Percentiles rank a stretch among this genome's conserved stretches.
These are phyloP conservation scores for Formica aserva DNA, from an alignment of 2,888 invertebrate genomes.

Conservation along the genomic window DNA sequence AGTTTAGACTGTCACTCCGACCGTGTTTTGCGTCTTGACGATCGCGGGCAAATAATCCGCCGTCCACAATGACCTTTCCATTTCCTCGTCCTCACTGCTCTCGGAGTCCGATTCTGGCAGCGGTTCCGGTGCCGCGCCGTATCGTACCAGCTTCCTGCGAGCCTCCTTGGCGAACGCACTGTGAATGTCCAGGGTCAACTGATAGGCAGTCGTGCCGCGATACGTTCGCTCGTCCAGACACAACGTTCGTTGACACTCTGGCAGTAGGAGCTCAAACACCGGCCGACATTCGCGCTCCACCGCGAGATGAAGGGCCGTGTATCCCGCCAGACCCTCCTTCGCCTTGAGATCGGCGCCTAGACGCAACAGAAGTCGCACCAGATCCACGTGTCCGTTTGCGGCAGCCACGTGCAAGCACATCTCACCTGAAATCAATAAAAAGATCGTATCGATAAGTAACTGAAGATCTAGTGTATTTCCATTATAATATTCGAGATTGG, in stretches of 20 bases:
- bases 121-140: conserved; percentile 81
- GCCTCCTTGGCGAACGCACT: conserved; percentile 77
- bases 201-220: conserved; percentile 90
- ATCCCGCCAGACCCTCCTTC: conserved; percentile 92
- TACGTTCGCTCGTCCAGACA: conserved; percentile 89
- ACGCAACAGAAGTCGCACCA: conserved; percentile 91
- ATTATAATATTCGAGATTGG: neutral
- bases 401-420: conserved; percentile 95
- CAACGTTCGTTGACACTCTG: conserved; percentile 87
- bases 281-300: conserved; percentile 89
- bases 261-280: conserved; percentile 89
- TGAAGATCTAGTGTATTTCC: neutral
- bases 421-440: conserved; percentile 90
- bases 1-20: conserved; percentile 72
- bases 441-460: neutral
- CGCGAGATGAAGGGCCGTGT: conserved; percentile 93
- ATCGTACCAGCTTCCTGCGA: conserved; percentile 79
- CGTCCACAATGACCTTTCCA: conserved; percentile 26
- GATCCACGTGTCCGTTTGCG: conserved; percentile 90
- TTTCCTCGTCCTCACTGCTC: conserved; percentile 82
- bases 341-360: conserved; percentile 95
- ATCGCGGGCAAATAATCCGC: conserved; percentile 65
- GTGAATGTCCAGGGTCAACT: conserved; percentile 87
- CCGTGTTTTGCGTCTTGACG: conserved; percentile 69
- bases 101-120: conserved; percentile 85